A percentile compares a stretch with the other conserved stretches of the same genome.
Conservation (phyloP, 2,888 invertebrate species). For the Ctenicera cuprea region DNA sequence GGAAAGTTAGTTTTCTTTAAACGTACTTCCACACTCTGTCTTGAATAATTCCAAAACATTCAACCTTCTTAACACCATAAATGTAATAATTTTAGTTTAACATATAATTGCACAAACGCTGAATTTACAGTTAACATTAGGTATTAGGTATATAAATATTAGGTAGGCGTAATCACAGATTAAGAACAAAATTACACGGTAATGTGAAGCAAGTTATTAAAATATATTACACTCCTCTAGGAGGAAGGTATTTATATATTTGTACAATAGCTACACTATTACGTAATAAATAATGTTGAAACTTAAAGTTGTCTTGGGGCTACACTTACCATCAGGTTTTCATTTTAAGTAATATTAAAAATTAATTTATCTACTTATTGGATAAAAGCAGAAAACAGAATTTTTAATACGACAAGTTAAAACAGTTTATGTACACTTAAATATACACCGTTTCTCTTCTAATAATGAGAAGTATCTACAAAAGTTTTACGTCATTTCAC, state of each 20-base stretch:
- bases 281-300: slow-evolving; percentile 48
- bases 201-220: slow-evolving; percentile 64
- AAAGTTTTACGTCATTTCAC: slow-evolving; percentile 47
- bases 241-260: slow-evolving; percentile 58
- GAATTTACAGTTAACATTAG: slow-evolving; percentile 67
- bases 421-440: slow-evolving; percentile 55
- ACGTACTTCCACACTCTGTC: background rate
- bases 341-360: slow-evolving; percentile 51
- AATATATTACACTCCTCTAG: slow-evolving; percentile 61
- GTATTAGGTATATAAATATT: slow-evolving; percentile 67
- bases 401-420: slow-evolving; percentile 49
- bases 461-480: slow-evolving; percentile 54
- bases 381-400: slow-evolving; percentile 49
- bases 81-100: slow-evolving; percentile 43
- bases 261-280: slow-evolving; percentile 57
- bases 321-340: slow-evolving; percentile 46
- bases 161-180: slow-evolving; percentile 71
- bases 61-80: slow-evolving; percentile 37
- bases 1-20: background rate
- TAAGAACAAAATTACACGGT: slow-evolving; percentile 65
- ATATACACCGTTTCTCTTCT: slow-evolving; percentile 54
- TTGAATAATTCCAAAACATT: slow-evolving; percentile 26
- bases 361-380: slow-evolving; percentile 46
- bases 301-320: slow-evolving; percentile 48
- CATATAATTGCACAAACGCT: slow-evolving; percentile 52